Evolutionary conservation across 2,797 vertebrate species (phyloP).

Genomic region (Erethizon dorsatum): DNA sequence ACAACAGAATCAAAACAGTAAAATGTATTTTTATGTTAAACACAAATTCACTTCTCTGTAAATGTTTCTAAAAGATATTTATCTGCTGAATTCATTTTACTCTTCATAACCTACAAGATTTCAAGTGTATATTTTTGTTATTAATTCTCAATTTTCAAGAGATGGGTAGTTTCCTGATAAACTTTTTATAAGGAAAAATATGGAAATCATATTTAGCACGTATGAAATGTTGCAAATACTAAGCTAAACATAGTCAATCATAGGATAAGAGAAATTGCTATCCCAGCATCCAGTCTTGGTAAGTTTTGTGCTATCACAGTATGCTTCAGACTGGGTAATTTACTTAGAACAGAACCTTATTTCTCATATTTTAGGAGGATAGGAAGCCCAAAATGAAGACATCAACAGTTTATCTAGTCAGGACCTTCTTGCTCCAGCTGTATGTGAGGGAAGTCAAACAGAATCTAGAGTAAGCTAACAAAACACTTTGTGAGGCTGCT

Average conservation of each 20-base stretch:
- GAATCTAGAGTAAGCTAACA: background rate
- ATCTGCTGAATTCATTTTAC: background rate
- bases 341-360: background rate
- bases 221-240: slow-evolving; percentile 3
- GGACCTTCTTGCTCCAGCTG: background rate
- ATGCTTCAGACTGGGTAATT: background rate
- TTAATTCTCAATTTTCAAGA: slow-evolving; percentile 4
- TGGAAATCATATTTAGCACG: background rate
- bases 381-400: background rate
- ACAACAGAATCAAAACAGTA: background rate
- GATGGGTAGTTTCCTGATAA: background rate
- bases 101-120: background rate
- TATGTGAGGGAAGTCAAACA: too few species aligned
- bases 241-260: background rate
- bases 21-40: background rate
- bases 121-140: background rate
- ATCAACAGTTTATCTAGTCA: background rate
- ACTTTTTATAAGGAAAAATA: background rate
- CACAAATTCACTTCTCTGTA: background rate
- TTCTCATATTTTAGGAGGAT: background rate
- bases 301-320: background rate
- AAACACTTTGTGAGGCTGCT: background rate
- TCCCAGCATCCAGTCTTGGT: background rate
- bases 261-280: background rate
- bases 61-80: slow-evolving; percentile 52